Conservation (phyloP, 2,113 vertebrate genomes). For the Mormyrus iriodes region DNA sequence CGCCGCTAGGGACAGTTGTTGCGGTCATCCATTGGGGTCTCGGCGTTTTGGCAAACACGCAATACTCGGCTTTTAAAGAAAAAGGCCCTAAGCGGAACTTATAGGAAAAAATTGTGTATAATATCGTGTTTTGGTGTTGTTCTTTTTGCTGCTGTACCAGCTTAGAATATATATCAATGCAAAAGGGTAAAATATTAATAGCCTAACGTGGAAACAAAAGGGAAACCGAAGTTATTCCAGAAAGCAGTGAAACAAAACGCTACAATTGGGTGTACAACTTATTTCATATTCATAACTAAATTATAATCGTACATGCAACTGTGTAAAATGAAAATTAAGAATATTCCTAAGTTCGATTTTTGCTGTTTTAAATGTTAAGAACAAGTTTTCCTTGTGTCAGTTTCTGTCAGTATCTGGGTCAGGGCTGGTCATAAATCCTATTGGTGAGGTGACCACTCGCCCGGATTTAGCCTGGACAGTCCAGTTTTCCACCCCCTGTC, state of each 20-base stretch:
- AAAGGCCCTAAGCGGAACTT: not conserved
- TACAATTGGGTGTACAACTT: not conserved
- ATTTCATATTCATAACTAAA: not conserved
- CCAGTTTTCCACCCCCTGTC: not conserved
- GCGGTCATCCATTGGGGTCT: not conserved
- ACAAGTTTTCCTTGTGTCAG: not conserved
- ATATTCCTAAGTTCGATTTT: not conserved
- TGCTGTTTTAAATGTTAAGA: not conserved
- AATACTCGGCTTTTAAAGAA: constrained; percentile 15
- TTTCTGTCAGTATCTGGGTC: not conserved
- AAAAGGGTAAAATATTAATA: not conserved
- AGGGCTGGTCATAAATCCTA: not conserved
- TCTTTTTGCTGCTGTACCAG: not conserved
- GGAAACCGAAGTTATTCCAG: not conserved
- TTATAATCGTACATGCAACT: not conserved
- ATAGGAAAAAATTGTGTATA: not conserved
- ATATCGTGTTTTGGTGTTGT: not conserved
- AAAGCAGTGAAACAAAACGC: not conserved
- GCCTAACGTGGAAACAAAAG: not conserved
- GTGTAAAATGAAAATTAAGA: not conserved
- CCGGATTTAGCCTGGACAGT: not conserved
- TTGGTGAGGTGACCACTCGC: not conserved
- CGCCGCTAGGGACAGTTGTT: not conserved
- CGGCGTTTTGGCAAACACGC: not conserved
- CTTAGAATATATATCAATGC: not conserved